phyloP scores from a whole-genome alignment of 2,888 invertebrate genomes.

The Scaptomyza polygonia region DNA sequence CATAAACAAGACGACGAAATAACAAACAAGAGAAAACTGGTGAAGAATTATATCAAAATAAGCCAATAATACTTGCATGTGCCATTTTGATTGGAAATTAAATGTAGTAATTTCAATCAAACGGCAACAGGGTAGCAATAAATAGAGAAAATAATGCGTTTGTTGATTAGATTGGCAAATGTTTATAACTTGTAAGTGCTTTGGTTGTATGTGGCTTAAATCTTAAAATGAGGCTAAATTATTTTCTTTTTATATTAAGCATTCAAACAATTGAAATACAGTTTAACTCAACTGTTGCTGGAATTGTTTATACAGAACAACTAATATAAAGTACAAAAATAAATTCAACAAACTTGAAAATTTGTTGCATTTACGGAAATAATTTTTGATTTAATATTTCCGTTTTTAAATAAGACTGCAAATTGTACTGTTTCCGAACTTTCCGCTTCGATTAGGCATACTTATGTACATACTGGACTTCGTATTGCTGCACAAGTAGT shows the following conservation, averaged over 20 bases:
- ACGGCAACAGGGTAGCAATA: conserved; percentile 7
- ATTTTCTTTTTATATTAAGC: too few relatives aligned
- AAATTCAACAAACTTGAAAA: not conserved
- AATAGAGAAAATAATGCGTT: too few relatives aligned
- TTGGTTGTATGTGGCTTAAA: conserved; percentile 12
- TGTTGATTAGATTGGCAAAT: conserved; percentile 68
- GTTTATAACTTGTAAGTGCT: conserved; percentile 27
- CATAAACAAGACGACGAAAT: conserved; percentile 7
- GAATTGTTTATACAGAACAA: not conserved
- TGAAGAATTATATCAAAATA: conserved; percentile 1
- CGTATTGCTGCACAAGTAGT: too few relatives aligned
- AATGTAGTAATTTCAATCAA: conserved; percentile 25
- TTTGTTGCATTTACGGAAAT: too few relatives aligned
- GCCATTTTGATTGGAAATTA: conserved; percentile 14
- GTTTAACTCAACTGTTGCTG: not conserved
- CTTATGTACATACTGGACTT: too few relatives aligned
- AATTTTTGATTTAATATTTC: too few relatives aligned
- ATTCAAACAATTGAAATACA: too few relatives aligned
- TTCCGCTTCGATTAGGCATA: too few relatives aligned
- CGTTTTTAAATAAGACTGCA: too few relatives aligned
- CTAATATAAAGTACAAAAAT: not conserved
- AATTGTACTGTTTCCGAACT: too few relatives aligned
- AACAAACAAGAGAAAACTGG: too few relatives aligned
- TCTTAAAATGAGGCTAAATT: too few relatives aligned
- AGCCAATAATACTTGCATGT: conserved; percentile 20